phyloP scores from a whole-genome alignment of 2,113 vertebrate genomes.

The Bothrops jararaca region DNA sequence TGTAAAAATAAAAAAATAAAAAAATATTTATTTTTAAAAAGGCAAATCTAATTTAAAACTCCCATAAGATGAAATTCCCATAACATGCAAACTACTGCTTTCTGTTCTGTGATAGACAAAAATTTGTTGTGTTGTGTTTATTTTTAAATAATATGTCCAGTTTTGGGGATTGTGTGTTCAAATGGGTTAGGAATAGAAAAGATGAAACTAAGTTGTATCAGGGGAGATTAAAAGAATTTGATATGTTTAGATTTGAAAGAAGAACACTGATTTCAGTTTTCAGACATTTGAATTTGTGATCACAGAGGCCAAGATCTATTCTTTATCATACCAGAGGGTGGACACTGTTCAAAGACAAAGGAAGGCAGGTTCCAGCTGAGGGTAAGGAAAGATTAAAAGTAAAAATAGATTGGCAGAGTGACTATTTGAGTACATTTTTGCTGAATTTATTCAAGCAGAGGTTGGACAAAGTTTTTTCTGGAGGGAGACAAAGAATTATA shows the following conservation, averaged over 20 bases:
- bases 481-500: not conserved
- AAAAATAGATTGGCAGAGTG: not conserved
- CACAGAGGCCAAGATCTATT: not conserved
- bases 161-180: too few species aligned
- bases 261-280: not conserved
- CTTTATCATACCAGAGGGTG: not conserved
- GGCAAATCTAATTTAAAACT: too few species aligned
- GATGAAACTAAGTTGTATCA: too few species aligned
- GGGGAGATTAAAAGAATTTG: too few species aligned
- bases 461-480: not conserved
- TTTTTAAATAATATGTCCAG: too few species aligned
- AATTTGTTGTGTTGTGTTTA: too few species aligned
- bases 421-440: not conserved
- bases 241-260: not conserved
- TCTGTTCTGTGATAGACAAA: too few species aligned
- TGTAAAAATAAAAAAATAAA: too few species aligned
- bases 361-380: not conserved
- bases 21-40: too few species aligned
- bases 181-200: too few species aligned
- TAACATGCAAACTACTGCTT: too few species aligned
- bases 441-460: not conserved
- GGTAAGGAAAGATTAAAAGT: not conserved
- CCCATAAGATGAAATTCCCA: too few species aligned
- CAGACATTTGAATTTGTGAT: not conserved
- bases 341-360: not conserved